Conservation (phyloP, 2,113 vertebrate genomes). For the Periophthalmodon schlosseri region DNA sequence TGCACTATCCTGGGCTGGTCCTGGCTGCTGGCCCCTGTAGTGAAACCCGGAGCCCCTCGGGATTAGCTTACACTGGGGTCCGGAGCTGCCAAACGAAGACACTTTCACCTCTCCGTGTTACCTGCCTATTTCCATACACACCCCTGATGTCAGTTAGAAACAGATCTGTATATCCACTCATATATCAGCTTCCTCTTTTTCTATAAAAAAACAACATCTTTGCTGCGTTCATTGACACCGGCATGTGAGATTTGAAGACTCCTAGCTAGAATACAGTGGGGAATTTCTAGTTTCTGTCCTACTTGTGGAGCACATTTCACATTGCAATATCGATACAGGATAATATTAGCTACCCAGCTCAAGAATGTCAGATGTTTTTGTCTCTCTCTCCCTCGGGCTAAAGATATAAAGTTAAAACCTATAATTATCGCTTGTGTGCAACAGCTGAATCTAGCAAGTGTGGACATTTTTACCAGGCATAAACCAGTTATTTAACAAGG, state of each 20-base stretch:
- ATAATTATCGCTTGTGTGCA: conserved; percentile 16
- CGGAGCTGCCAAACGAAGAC: conserved; percentile 43
- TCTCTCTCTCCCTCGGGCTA: conserved; percentile 21
- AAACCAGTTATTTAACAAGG: conserved; percentile 6
- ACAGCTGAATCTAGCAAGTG: conserved; percentile 18
- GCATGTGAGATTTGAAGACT: conserved; percentile 72
- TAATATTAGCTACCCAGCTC: conserved; percentile 58
- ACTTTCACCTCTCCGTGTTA: conserved; percentile 41
- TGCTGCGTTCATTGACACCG: conserved; percentile 69
- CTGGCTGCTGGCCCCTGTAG: conserved; percentile 50
- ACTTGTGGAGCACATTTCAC: conserved; percentile 78
- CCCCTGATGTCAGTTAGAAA: conserved; percentile 33
- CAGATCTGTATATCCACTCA: conserved; percentile 46
- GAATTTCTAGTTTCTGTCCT: conserved; percentile 80
- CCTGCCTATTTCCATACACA: conserved; percentile 72
- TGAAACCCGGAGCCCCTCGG: conserved; percentile 45
- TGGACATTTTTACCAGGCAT: conserved; percentile 23
- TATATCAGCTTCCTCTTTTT: conserved; percentile 49
- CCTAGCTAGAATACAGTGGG: conserved; percentile 65
- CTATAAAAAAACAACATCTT: conserved; percentile 39
- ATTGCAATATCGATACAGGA: conserved; percentile 67
- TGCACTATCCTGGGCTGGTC: conserved; percentile 32
- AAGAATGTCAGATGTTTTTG: conserved; percentile 58
- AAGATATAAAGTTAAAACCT: conserved; percentile 20
- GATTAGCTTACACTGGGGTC: conserved; percentile 67